Percentiles rank a stretch among this genome's conserved stretches.
These are phyloP conservation scores for Halictus rubicundus DNA, from an alignment of 1,140 invertebrate species.

Conservation along the genomic window DNA sequence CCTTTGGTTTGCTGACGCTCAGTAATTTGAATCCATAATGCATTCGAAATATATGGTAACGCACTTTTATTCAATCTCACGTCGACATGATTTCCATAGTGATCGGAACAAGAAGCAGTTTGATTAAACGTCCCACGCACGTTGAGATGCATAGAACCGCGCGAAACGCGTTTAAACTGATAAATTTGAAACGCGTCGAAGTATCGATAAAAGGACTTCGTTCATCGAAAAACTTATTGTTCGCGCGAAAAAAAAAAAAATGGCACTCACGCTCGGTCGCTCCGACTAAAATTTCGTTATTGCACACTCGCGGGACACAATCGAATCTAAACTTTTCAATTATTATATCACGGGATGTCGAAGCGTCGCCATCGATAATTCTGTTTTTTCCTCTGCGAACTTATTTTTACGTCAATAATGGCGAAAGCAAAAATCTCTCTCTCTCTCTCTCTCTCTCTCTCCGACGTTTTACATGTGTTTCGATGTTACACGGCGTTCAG, in stretches of 20 bases:
- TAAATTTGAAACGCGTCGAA: background rate
- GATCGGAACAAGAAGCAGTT: background rate
- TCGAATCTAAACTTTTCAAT: background rate
- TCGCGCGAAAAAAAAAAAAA: background rate
- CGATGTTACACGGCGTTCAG: background rate
- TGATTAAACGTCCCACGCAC: slow-evolving; percentile 8
- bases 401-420: background rate
- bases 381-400: too few relatives aligned
- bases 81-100: slow-evolving; percentile 5
- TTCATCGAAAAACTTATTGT: too few relatives aligned
- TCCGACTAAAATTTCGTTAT: background rate
- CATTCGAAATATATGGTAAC: background rate
- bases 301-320: background rate
- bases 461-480: slow-evolving; percentile 6
- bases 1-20: slow-evolving; percentile 8
- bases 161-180: slow-evolving; percentile 4
- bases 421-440: background rate
- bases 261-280: too few relatives aligned
- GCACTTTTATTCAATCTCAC: background rate
- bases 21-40: background rate
- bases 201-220: too few relatives aligned
- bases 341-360: background rate
- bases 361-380: background rate
- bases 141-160: background rate
- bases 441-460: background rate